These are phyloP conservation scores for Morpho achilles DNA, from an alignment of 2,888 invertebrate species.

Conservation along the genomic window DNA sequence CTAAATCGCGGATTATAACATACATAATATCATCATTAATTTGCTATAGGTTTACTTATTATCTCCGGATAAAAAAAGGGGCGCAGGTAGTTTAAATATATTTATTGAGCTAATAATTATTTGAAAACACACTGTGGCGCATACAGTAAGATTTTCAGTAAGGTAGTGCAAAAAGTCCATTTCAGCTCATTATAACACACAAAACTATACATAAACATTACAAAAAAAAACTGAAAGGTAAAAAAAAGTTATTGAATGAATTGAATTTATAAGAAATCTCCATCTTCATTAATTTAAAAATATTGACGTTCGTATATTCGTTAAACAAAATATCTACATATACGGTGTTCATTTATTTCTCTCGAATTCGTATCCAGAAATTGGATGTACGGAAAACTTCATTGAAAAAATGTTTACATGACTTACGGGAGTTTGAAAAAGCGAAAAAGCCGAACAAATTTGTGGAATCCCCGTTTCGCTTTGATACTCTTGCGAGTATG, in stretches of 20 bases:
- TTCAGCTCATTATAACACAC: too few species aligned
- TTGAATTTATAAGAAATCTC: conserved; percentile 5
- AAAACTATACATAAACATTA: too few species aligned
- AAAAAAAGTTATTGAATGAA: not conserved
- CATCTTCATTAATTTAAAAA: not conserved
- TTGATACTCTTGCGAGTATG: conserved; percentile 60
- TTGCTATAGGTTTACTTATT: too few species aligned
- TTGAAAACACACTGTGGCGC: too few species aligned
- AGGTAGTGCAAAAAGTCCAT: too few species aligned
- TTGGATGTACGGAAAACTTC: conserved; percentile 38
- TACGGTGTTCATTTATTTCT: conserved; percentile 27
- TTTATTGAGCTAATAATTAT: too few species aligned
- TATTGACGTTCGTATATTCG: conserved; percentile 22
- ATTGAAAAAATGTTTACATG: conserved; percentile 42
- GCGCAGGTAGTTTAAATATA: too few species aligned
- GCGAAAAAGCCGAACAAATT: conserved; percentile 48
- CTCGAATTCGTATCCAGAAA: conserved; percentile 35
- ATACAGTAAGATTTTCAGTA: too few species aligned
- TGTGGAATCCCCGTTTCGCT: conserved; percentile 52
- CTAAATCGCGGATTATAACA: too few species aligned
- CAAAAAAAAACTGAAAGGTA: not conserved
- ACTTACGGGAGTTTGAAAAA: conserved; percentile 38
- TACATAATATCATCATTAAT: too few species aligned
- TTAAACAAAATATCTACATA: conserved; percentile 23
- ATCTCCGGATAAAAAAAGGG: too few species aligned